Evolutionary conservation across 1,140 invertebrate genomes (phyloP), one percentile per base, ranked within the genome.

Genomic region (Zaprionus inermis): DNA sequence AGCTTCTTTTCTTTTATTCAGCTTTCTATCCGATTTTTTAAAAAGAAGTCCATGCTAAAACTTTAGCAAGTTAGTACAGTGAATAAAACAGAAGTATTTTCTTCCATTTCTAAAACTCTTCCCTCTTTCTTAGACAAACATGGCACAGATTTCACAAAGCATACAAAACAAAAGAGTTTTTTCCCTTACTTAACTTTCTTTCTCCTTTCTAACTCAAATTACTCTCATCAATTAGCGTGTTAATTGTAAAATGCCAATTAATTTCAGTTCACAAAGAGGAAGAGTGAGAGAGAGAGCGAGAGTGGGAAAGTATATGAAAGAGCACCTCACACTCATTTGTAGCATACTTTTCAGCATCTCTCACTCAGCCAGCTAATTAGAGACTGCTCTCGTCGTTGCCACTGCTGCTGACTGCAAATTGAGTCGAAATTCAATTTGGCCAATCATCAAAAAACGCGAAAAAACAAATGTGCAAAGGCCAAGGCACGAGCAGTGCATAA

Each of bases 401-500:
- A n/a, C 55, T 72, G 60, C 60, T 72, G 73, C 65, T 59, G 46
- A 55, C 74, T 60, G 44, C 83, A 82, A 86, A 86, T 86, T 86
- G 82, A 86, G 82, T 88, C 77, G 79, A 76, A 88, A 88, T 88
- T 88, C 70, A 88, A 88, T 88, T 88, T 89, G 79, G 64, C 63
- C 72, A 88, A 83, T 89, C 79, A 88, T 70, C 72, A 70, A 18
- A 57, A 63, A 74, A 70, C 52, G 72, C 41, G 51, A 56, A 67
- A 67, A 68, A 77, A 44, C 36, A 52, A 88, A 80, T 57, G 38
- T 57, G 49, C 6, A 56, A 69, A 70, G 38, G 68, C 32, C 36
- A 56, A 54, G 20, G 24, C 49, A 44, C 28, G 46, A 52, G 57
- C 58, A 52, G 46, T 32, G 58, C 51, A 56, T 64, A 81, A 52